phyloP scores from a whole-genome alignment of 2,797 vertebrate genomes.

The Gallinago nigripennis region DNA sequence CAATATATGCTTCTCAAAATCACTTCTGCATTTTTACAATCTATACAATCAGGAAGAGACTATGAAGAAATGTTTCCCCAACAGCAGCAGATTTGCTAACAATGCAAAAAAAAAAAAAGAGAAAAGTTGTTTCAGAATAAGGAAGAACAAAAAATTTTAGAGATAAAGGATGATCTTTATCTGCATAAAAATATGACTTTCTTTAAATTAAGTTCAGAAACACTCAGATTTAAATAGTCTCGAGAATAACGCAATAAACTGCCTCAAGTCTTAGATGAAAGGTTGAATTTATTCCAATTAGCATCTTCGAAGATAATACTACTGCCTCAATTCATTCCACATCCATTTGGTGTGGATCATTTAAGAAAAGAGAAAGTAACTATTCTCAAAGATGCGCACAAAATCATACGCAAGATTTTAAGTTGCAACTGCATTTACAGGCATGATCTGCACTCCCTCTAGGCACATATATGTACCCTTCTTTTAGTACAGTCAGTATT shows the following conservation, averaged over 20 bases:
- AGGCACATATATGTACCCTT: rapidly evolving
- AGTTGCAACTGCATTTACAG: neutral
- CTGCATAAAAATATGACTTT: neutral
- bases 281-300: neutral
- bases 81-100: neutral
- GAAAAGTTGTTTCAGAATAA: neutral
- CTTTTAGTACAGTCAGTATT: neutral
- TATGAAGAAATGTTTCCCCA: neutral
- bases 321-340: too few species aligned
- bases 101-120: neutral
- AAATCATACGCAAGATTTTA: neutral
- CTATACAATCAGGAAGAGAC: neutral
- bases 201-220: neutral
- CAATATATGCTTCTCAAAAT: too few species aligned
- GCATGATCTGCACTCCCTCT: neutral
- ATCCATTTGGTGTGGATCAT: neutral
- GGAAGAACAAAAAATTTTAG: neutral
- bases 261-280: neutral
- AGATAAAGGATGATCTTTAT: neutral
- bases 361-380: neutral
- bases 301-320: neutral
- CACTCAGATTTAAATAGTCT: neutral
- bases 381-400: neutral
- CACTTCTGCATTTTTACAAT: neutral
- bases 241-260: neutral